Evolutionary conservation across 2,113 vertebrate genomes (phyloP).

Genomic region (Callionymus lyra): DNA sequence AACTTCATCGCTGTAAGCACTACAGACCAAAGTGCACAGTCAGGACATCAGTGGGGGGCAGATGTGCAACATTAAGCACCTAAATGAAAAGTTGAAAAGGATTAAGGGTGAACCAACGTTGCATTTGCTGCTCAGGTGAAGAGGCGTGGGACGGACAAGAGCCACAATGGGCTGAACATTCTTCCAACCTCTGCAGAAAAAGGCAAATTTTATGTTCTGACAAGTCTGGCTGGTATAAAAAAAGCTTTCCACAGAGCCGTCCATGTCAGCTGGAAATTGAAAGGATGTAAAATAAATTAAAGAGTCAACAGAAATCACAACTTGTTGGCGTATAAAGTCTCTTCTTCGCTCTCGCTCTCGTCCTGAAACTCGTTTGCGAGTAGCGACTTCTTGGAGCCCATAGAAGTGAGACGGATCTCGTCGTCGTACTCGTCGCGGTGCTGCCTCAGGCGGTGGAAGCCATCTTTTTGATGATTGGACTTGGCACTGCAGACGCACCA

Average conservation of each 20-base stretch:
- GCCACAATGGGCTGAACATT: too few relatives aligned
- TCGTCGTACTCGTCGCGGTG: constrained; percentile 92
- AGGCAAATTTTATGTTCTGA: background rate
- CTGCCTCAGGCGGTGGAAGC: constrained; percentile 91
- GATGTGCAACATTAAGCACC: constrained; percentile 13
- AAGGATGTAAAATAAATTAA: constrained; percentile 21
- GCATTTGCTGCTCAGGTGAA: constrained; percentile 26
- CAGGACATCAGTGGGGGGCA: background rate
- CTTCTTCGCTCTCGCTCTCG: constrained; percentile 96
- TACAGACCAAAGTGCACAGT: constrained; percentile 8
- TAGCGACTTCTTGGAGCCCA: constrained; percentile 93
- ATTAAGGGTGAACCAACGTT: constrained; percentile 8
- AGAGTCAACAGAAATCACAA: constrained; percentile 61
- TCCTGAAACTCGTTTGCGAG: constrained; percentile 94
- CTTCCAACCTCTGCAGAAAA: too few relatives aligned
- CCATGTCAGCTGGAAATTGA: constrained; percentile 11
- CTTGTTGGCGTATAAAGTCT: constrained; percentile 93
- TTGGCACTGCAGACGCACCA: constrained; percentile 95
- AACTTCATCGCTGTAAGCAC: constrained; percentile 3
- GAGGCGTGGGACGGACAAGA: too few relatives aligned
- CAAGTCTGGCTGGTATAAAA: background rate
- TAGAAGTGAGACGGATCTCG: constrained; percentile 87
- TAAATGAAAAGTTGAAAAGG: constrained; percentile 13
- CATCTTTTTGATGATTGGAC: constrained; percentile 93
- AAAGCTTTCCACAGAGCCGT: constrained; percentile 2